Base-by-base conservation (phyloP, 2,113 vertebrate genomes). In the Thinocorus orbignyianus region DNA sequence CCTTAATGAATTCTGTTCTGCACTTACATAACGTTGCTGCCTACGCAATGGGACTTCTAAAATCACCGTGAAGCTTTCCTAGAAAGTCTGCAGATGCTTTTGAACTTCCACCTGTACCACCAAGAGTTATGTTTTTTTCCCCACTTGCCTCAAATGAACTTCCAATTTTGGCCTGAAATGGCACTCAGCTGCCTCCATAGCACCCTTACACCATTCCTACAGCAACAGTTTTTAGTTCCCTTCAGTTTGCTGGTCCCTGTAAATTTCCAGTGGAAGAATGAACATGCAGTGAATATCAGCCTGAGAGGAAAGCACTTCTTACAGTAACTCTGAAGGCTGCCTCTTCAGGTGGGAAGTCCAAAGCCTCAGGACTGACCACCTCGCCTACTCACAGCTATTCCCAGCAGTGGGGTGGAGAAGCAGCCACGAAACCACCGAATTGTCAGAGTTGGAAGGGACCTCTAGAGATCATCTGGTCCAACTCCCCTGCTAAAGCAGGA, bases 331-430 rank as follows among this genome's bases (percentile, higher is more conserved):
- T 3, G 46, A 13, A 12, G 24, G 10, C 51, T 5, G 11, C 22
- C 8, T 15, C 69, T 24, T 7, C 1, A 17, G 46, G 3, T 3
- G 41, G 41, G 13, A 17, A n/a, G 33, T 5, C 48, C 1, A 7
- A 0, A 11, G 8, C 0, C 54, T 1, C 2, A 3, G 8, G 1
- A 3, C 25, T 4, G 52, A 3, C 25, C 2, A 1, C 11, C 11
- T 4, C 33, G 6, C 28, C 37, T 9, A 10, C 1, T 13, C 44
- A 7, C 65, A 0, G 42, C 20, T 3, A 2, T 13, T 19, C 6
- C 17, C 15, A 13, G 61, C 13, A 2, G 14, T 3, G 18, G 22
- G 58, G 54, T 11, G 18, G 13, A 7, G 22, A 39, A 5, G n/a
- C 13, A 5, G 26, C 31, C 61, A 9, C 6, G 25, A 20, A 17